A percentile compares a stretch with the other conserved stretches of the same genome.
These are phyloP conservation scores for Oxygymnocypris stewartii DNA, from an alignment of 2,113 vertebrate genomes.

Conservation along the genomic window DNA sequence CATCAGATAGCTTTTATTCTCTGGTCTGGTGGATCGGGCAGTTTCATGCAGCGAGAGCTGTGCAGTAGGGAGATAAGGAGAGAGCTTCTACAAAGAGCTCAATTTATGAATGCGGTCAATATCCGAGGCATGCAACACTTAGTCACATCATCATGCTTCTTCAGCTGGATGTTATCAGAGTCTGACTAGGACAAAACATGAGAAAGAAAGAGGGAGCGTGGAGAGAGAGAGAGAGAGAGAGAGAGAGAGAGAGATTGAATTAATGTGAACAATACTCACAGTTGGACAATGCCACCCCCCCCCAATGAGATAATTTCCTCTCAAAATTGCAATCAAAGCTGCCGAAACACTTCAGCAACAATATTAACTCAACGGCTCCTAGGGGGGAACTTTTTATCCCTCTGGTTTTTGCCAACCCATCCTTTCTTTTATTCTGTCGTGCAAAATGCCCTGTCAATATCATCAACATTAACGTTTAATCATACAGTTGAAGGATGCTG, in stretches of 20 bases:
- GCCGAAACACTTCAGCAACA: slow-evolving; percentile 74
- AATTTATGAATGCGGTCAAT: slow-evolving; percentile 52
- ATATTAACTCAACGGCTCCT: slow-evolving; percentile 74
- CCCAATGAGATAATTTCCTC: slow-evolving; percentile 78
- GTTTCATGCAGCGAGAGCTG: slow-evolving; percentile 33
- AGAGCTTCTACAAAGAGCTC: slow-evolving; percentile 34
- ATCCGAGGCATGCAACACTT: slow-evolving; percentile 40
- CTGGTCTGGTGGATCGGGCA: slow-evolving; percentile 41
- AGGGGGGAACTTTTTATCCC: slow-evolving; percentile 68
- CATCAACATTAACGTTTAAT: slow-evolving; percentile 27
- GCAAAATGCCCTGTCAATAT: slow-evolving; percentile 44
- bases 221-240: slow-evolving; percentile 62
- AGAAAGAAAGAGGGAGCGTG: slow-evolving; percentile 61
- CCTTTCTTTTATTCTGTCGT: slow-evolving; percentile 41
- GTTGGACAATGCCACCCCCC: slow-evolving; percentile 68
- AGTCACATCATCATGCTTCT: slow-evolving; percentile 49
- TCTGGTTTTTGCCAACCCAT: slow-evolving; percentile 55
- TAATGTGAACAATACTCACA: slow-evolving; percentile 75
- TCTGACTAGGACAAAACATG: slow-evolving; percentile 49
- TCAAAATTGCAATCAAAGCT: slow-evolving; percentile 81
- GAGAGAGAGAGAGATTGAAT: slow-evolving; percentile 63
- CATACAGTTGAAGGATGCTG: slow-evolving; percentile 31
- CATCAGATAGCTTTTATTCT: slow-evolving; percentile 49
- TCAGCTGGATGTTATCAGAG: slow-evolving; percentile 53
- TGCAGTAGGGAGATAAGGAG: slow-evolving; percentile 50